Percentiles rank a stretch among this genome's conserved stretches.
Conservation (phyloP, 2,113 vertebrate species). For the Neoarius graeffei region DNA sequence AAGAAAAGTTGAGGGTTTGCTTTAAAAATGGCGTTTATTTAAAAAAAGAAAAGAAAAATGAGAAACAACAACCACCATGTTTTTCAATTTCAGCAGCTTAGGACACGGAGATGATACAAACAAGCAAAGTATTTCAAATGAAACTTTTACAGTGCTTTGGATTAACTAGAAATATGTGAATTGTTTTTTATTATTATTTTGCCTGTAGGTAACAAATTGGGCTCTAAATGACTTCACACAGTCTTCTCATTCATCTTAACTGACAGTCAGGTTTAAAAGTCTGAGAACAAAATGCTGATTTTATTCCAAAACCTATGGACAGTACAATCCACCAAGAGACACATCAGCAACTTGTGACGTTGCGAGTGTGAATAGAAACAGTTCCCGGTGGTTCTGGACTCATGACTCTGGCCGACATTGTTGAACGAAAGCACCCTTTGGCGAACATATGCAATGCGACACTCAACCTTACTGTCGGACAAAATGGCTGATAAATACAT, state of each 20-base stretch:
- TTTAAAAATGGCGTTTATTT: conserved; percentile 77
- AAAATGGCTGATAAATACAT: conserved; percentile 17
- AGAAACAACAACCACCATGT: conserved; percentile 57
- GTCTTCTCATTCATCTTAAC: background rate
- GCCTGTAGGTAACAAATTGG: background rate
- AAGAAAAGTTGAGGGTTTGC: background rate
- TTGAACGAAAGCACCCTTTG: background rate
- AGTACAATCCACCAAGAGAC: background rate
- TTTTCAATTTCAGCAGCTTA: conserved; percentile 23
- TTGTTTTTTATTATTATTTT: background rate
- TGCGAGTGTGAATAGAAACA: background rate
- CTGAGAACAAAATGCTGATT: background rate
- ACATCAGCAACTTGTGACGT: background rate
- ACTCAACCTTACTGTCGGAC: background rate
- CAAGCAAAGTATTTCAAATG: background rate
- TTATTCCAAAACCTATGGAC: background rate
- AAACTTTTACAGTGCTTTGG: conserved; percentile 7
- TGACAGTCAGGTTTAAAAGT: background rate
- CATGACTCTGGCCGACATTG: background rate
- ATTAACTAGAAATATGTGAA: background rate
- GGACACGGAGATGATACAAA: conserved; percentile 1
- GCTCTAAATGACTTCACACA: background rate
- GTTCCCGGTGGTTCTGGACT: background rate
- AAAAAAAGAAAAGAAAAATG: background rate
- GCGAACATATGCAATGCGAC: background rate